These are phyloP conservation scores for Hylaeus volcanicus DNA, from an alignment of 1,140 invertebrate species.

Conservation along the genomic window DNA sequence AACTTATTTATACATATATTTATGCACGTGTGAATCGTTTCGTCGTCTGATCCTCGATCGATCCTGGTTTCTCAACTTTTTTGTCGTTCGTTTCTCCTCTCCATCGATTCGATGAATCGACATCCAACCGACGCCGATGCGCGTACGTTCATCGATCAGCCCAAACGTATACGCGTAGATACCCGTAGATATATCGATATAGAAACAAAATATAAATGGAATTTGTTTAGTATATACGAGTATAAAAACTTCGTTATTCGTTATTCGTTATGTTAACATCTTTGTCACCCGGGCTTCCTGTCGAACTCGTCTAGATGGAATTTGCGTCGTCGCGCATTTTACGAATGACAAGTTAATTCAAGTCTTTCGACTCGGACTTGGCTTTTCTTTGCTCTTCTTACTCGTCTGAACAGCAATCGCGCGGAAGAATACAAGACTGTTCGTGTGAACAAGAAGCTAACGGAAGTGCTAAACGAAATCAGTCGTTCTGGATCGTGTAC, in stretches of 20 bases:
- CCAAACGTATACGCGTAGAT: constrained; percentile 26
- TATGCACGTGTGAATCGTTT: constrained; percentile 49
- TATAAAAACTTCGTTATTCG: constrained; percentile 65
- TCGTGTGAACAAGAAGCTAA: background rate
- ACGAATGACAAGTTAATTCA: constrained; percentile 25
- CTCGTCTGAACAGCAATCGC: background rate
- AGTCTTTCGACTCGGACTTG: too few species aligned
- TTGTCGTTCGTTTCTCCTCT: constrained; percentile 8
- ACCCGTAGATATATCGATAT: constrained; percentile 43
- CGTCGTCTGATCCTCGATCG: constrained; percentile 30
- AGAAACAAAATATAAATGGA: constrained; percentile 67
- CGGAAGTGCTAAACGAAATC: constrained; percentile 2
- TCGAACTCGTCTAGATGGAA: background rate
- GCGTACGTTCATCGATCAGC: constrained; percentile 18
- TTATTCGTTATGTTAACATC: constrained; percentile 48
- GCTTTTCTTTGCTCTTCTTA: too few species aligned
- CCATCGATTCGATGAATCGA: background rate
- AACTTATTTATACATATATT: constrained; percentile 24
- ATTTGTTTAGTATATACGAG: constrained; percentile 63
- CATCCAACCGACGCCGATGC: constrained; percentile 11
- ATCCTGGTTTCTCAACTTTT: background rate
- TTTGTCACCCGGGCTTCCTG: background rate
- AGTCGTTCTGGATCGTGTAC: background rate
- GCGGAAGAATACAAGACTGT: constrained; percentile 10
- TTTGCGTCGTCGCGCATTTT: constrained; percentile 49